Conservation (phyloP, 2,113 vertebrate genomes). For the Rousettus leschenaultii region DNA sequence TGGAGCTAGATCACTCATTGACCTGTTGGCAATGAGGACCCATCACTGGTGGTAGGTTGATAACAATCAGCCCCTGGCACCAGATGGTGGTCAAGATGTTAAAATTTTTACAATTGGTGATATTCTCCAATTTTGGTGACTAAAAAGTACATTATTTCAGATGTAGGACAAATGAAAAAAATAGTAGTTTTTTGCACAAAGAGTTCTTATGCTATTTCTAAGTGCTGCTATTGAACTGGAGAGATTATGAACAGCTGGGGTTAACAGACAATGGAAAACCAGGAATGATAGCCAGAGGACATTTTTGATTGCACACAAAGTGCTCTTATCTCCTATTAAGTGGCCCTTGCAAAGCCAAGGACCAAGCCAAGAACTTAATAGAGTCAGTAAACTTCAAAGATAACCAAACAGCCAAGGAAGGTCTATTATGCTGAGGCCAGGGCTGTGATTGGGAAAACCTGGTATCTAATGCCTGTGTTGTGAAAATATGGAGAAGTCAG, state of each 20-base stretch:
- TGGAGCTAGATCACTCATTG: background rate
- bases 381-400: no score
- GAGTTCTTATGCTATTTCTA: background rate
- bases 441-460: background rate
- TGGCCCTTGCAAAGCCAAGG: background rate
- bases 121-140: background rate
- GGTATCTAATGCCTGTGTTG: background rate
- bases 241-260: background rate
- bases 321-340: background rate
- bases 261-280: background rate
- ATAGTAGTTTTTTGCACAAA: background rate
- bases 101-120: background rate
- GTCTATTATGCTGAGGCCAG: background rate
- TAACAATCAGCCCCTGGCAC: background rate
- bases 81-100: background rate
- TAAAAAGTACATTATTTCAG: background rate
- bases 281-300: background rate
- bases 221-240: no score
- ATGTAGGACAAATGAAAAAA: background rate
- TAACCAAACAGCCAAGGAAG: background rate
- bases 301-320: background rate
- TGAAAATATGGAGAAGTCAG: background rate
- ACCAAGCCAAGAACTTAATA: background rate
- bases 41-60: background rate
- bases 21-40: background rate